Conservation (phyloP, 2,113 vertebrate genomes). For the Leptodactylus fuscus region DNA sequence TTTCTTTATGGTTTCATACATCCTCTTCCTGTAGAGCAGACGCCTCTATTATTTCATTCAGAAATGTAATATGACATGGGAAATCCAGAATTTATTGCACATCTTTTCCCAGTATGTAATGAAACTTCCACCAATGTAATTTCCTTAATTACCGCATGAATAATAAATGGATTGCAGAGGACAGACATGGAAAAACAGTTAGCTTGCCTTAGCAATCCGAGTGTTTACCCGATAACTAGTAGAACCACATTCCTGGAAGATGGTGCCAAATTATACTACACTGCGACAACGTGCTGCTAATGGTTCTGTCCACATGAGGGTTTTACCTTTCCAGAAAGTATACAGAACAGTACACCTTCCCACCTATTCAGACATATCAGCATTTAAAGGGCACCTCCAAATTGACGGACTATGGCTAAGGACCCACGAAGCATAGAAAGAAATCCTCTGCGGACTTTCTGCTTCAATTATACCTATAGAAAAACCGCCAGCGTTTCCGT, state of each 20-base stretch:
- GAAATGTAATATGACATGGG: background rate
- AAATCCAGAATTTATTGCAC: background rate
- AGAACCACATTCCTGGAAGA: background rate
- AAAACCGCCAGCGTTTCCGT: too few species aligned
- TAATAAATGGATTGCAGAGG: background rate
- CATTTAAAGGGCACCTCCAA: too few species aligned
- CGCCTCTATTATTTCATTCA: background rate
- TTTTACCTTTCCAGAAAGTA: too few species aligned
- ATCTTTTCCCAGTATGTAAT: conserved; percentile 16
- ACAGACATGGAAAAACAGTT: background rate
- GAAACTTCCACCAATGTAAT: conserved; percentile 14
- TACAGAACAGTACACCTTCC: too few species aligned
- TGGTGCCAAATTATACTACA: background rate
- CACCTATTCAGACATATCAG: too few species aligned
- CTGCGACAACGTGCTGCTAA: background rate
- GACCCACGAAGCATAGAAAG: too few species aligned
- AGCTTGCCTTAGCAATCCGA: background rate
- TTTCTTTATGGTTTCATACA: too few species aligned
- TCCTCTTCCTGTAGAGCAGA: background rate
- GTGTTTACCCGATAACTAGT: background rate
- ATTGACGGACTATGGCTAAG: too few species aligned
- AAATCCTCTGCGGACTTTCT: too few species aligned
- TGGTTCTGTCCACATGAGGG: background rate
- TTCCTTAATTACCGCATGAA: conserved; percentile 18
- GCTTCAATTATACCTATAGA: too few species aligned